phyloP scores from a whole-genome alignment of 2,888 invertebrate genomes.

The Drosophila neonasuta region DNA sequence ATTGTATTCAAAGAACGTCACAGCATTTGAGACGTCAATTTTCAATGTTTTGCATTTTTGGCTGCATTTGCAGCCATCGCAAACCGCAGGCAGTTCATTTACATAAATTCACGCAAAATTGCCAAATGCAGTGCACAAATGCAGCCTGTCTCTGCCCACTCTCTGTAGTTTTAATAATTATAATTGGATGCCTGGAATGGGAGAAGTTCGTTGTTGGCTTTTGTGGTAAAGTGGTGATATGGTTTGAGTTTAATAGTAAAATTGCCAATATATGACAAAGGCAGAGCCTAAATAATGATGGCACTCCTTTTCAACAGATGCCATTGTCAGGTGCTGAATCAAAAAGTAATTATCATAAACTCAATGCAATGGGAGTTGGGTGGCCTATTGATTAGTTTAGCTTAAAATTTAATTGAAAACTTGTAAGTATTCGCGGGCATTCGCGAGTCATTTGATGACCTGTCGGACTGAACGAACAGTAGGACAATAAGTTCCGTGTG shows the following conservation, averaged over 20 bases:
- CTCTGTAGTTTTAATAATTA: slow-evolving; percentile 55
- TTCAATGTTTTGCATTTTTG: not conserved
- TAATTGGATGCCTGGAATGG: slow-evolving; percentile 20
- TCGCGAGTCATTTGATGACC: not conserved
- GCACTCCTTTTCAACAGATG: slow-evolving; percentile 11
- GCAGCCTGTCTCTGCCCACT: slow-evolving; percentile 14
- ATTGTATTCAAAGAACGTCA: not conserved
- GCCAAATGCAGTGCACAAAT: slow-evolving; percentile 42
- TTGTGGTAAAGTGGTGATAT: slow-evolving; percentile 31
- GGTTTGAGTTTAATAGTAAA: slow-evolving; percentile 45
- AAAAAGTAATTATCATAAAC: slow-evolving; percentile 68
- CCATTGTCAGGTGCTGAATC: slow-evolving; percentile 54
- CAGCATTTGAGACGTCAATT: not conserved
- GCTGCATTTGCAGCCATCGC: not conserved
- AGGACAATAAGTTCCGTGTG: slow-evolving; percentile 14
- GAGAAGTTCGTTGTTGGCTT: slow-evolving; percentile 4
- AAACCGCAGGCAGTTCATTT: slow-evolving; percentile 58
- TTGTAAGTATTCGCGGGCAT: slow-evolving; percentile 23
- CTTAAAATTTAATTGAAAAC: slow-evolving; percentile 54
- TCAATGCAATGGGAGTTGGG: slow-evolving; percentile 11
- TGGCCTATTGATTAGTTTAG: slow-evolving; percentile 41
- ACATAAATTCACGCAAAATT: slow-evolving; percentile 53
- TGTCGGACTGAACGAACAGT: not conserved
- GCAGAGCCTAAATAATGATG: slow-evolving; percentile 19
- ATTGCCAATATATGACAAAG: slow-evolving; percentile 45